Evolutionary conservation across 2,888 invertebrate species (phyloP).

Genomic region (Cylloceria caligata): DNA sequence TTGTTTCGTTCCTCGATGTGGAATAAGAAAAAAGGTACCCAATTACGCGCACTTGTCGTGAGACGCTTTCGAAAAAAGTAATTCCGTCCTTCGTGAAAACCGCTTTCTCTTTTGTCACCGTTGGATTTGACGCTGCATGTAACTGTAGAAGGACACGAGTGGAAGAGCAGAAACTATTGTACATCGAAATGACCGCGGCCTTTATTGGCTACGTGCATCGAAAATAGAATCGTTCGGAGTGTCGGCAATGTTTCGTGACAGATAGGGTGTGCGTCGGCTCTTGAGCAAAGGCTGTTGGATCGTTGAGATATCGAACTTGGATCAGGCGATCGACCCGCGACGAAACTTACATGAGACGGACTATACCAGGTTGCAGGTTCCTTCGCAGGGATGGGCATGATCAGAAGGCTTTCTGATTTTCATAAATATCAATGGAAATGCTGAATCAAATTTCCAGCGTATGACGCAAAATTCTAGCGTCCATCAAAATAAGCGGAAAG

Average conservation of each 20-base stretch:
- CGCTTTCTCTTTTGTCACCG: constrained; percentile 53
- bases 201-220: constrained; percentile 65
- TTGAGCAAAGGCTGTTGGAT: neutral
- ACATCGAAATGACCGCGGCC: constrained; percentile 45
- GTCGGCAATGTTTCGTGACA: constrained; percentile 27
- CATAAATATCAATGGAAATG: constrained; percentile 65
- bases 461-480: constrained; percentile 58
- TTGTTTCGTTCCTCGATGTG: neutral
- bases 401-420: constrained; percentile 44
- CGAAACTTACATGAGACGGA: constrained; percentile 38
- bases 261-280: constrained; percentile 2
- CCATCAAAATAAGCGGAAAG: constrained; percentile 47
- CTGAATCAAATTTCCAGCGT: constrained; percentile 46
- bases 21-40: constrained; percentile 12
- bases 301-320: constrained; percentile 10
- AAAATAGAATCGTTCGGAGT: constrained; percentile 52
- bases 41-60: constrained; percentile 4
- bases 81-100: constrained; percentile 41
- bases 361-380: constrained; percentile 1
- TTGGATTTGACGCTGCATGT: constrained; percentile 47
- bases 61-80: constrained; percentile 57
- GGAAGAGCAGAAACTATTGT: constrained; percentile 50
- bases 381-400: constrained; percentile 34
- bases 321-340: constrained; percentile 13
- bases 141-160: constrained; percentile 34